These are phyloP conservation scores for Mythimna lalbum DNA, from an alignment of 2,888 invertebrate species.

Conservation along the genomic window DNA sequence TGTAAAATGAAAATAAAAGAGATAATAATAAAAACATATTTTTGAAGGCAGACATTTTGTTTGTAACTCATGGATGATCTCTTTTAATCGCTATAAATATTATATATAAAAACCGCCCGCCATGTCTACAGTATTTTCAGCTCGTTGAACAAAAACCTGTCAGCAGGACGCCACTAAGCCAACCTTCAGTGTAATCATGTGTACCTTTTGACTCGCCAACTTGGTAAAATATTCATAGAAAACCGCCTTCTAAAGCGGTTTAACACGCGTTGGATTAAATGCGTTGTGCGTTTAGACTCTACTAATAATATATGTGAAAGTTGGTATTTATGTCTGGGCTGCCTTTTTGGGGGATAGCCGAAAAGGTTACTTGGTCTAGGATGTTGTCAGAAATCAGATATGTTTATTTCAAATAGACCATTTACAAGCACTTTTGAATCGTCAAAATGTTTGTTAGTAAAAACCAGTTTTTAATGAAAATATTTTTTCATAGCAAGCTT, in stretches of 20 bases:
- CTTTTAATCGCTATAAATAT: background rate
- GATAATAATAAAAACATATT: background rate
- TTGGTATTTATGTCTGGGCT: background rate
- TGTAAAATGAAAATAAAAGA: too few relatives aligned
- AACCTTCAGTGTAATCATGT: conserved; percentile 40
- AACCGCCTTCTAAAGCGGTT: conserved; percentile 30
- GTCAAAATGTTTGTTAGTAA: too few relatives aligned
- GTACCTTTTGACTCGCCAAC: conserved; percentile 31
- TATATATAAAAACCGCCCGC: conserved; percentile 1
- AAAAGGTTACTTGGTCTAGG: too few relatives aligned
- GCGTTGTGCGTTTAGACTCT: conserved; percentile 24
- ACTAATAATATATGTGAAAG: conserved; percentile 10
- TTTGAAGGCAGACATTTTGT: background rate
- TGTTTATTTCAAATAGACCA: too few relatives aligned
- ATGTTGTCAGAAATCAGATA: too few relatives aligned
- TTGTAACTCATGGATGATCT: conserved; percentile 5
- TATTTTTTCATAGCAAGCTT: too few relatives aligned
- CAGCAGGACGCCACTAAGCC: background rate
- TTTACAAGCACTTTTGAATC: too few relatives aligned
- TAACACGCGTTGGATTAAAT: conserved; percentile 20
- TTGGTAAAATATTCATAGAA: conserved; percentile 54
- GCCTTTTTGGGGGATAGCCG: background rate
- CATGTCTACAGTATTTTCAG: conserved; percentile 17
- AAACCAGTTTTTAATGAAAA: too few relatives aligned
- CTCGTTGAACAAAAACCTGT: conserved; percentile 23